Conservation (phyloP, 2,888 invertebrate species). For the Dolomedes plantarius region DNA sequence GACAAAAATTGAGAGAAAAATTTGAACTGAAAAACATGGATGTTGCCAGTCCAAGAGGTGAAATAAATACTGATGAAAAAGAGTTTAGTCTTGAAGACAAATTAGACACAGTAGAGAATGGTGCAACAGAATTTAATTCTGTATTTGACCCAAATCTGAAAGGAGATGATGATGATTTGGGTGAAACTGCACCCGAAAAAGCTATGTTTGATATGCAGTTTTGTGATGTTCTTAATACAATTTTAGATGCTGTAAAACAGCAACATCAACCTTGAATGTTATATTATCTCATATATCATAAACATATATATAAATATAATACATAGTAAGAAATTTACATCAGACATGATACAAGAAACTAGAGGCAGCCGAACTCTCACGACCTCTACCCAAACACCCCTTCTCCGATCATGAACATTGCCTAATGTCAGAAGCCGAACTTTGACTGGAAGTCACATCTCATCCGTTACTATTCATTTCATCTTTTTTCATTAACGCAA, state of each 20-base stretch:
- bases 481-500: too few species aligned
- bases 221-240: conserved; percentile 26
- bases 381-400: too few species aligned
- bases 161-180: conserved; percentile 32
- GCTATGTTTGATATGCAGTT: conserved; percentile 49
- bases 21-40: neutral
- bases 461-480: too few species aligned
- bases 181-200: conserved; percentile 22
- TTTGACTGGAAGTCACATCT: too few species aligned
- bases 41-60: neutral
- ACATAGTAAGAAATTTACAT: too few species aligned
- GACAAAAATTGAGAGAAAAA: conserved; percentile 29
- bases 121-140: conserved; percentile 29
- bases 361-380: too few species aligned
- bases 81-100: neutral
- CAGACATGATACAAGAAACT: too few species aligned
- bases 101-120: neutral
- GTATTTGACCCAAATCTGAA: conserved; percentile 31
- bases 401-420: too few species aligned
- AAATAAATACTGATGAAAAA: neutral
- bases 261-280: neutral
- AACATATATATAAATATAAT: too few species aligned
- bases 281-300: too few species aligned
- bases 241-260: conserved; percentile 5
- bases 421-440: too few species aligned